Base-by-base conservation (phyloP, 2,888 invertebrate species). In the Ophion ventricosus region DNA sequence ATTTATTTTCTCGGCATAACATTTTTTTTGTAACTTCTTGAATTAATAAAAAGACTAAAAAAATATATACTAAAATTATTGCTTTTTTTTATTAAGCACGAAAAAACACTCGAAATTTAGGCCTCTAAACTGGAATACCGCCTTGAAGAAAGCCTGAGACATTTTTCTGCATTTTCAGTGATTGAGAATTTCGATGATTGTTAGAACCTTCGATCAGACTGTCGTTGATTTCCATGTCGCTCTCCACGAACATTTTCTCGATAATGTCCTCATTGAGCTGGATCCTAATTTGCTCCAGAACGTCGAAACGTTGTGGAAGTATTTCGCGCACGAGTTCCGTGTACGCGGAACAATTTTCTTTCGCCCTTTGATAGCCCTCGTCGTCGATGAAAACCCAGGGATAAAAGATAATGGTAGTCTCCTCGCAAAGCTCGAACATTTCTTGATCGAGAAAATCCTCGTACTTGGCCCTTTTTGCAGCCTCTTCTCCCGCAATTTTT, bases 311-410 rank as follows among this genome's bases (percentile, higher is more conserved):
- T 56, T 91, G 89, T 4, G 87, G 87, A 26, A 92, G 87, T 7
- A 92, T 82, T 4, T 89, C 87, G 3, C 87, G 88, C 1, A 87
- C 86, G 11, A 92, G 85, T 70, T 92, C 92, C 14, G 84, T 78
- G 74, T 92, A 92, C 40, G 89, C 88, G 0, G 90, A 85, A 64
- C 90, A 88, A 78, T 87, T 88, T 43, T 88, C 87, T 72, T 91
- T 92, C 59, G 90, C 91, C 23, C 86, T 84, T 7, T 70, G 79
- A 10, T 87, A 82, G 0, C 90, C 90, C 5, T 89, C 85, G 11
- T 90, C 90, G 79, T 91, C 90, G 11, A 85, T 80, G 76, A 92
- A 91, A 0, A 91, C 87, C 91, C 92, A 91, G 0, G 92, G 92
- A 54, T 88, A 91, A 3, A 92, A 70, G 14, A 92, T 40, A 20